phyloP scores from a whole-genome alignment of 1,140 invertebrate genomes.

The Armadillidium nasatum region DNA sequence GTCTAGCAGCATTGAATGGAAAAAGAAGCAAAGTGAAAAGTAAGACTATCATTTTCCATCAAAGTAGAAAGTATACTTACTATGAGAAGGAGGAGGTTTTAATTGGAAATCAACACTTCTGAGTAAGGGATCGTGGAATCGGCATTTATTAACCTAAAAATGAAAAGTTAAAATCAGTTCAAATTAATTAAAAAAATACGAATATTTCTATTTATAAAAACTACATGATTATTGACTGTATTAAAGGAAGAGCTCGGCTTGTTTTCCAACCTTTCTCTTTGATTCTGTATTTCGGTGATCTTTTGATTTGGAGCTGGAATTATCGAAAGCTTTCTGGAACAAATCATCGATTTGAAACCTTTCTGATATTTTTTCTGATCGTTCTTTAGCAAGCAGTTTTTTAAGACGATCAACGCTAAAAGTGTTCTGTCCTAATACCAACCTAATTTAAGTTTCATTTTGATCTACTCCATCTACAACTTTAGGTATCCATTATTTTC shows the following conservation, averaged over 20 bases:
- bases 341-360: too few species aligned
- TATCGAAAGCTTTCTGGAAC: neutral
- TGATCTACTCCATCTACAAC: too few species aligned
- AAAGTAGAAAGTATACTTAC: neutral
- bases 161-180: neutral
- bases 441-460: too few species aligned
- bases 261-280: neutral
- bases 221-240: neutral
- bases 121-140: neutral
- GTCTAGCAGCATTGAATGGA: neutral
- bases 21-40: neutral
- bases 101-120: neutral
- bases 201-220: neutral
- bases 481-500: too few species aligned
- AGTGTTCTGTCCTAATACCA: too few species aligned
- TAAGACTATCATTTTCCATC: neutral
- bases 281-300: neutral
- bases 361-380: too few species aligned
- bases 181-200: neutral
- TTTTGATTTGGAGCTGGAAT: neutral
- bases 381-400: too few species aligned
- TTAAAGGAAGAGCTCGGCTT: neutral
- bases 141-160: conserved; percentile 3
- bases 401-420: too few species aligned
- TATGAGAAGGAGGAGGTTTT: neutral